Conservation (phyloP, 2,113 vertebrate species). For the Parus major region DNA sequence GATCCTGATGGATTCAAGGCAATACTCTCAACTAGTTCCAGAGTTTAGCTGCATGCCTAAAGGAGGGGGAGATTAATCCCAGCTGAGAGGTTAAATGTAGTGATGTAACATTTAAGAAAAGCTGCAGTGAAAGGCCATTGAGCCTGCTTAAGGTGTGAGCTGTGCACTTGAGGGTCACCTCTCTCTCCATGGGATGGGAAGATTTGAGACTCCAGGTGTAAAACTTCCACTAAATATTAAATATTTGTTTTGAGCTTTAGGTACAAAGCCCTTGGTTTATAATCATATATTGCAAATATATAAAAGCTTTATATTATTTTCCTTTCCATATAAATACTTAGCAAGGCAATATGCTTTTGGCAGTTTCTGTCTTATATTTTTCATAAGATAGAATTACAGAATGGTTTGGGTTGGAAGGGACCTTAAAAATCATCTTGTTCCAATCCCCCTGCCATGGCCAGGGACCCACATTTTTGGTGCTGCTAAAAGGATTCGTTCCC, state of each 20-base stretch:
- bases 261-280: not conserved
- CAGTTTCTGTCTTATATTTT: not conserved
- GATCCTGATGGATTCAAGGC: not conserved
- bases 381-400: not conserved
- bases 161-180: not conserved
- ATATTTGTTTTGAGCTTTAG: not conserved
- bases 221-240: not conserved
- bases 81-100: constrained; percentile 22
- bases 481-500: not conserved
- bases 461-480: not conserved
- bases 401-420: not conserved
- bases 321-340: not conserved
- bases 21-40: not conserved
- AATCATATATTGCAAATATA: not conserved
- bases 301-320: not conserved
- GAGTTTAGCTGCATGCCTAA: not conserved
- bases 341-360: not conserved
- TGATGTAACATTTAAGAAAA: constrained; percentile 21
- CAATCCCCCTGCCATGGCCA: not conserved
- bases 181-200: not conserved
- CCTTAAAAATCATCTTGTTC: not conserved
- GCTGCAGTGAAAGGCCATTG: not conserved
- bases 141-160: constrained; percentile 14
- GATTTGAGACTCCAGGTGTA: not conserved
- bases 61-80: constrained; percentile 23